Evolutionary conservation across 2,797 vertebrate genomes (phyloP).

Genomic region (Meriones psammophilus): DNA sequence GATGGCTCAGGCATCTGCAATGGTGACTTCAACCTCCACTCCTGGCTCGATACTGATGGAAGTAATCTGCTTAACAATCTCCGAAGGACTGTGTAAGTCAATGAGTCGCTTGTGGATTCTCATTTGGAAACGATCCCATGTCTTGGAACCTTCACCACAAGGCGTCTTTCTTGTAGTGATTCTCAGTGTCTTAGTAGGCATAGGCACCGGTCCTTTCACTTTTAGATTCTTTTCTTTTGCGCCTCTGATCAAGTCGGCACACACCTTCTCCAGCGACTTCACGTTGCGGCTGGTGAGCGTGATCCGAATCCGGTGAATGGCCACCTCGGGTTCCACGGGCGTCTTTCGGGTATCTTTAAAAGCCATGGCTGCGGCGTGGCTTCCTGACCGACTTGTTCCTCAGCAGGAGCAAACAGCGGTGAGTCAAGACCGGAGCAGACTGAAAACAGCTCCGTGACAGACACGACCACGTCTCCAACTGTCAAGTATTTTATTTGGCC

Average conservation of each 20-base stretch:
- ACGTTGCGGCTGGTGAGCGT: constrained; percentile 99
- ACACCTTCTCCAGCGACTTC: constrained; percentile 99
- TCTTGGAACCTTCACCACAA: constrained; percentile 99
- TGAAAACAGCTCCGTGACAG: too few species aligned
- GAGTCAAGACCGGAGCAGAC: too few species aligned
- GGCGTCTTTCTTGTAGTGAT: constrained; percentile 99
- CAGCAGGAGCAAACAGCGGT: too few species aligned
- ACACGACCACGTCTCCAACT: too few species aligned
- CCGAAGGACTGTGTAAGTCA: constrained; percentile 98
- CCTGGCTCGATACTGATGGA: constrained; percentile 99
- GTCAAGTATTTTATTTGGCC: neutral
- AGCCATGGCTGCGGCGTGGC: too few species aligned
- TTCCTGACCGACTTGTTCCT: too few species aligned
- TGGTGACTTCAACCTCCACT: constrained; percentile 99
- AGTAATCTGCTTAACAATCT: constrained; percentile 99
- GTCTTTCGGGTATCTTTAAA: too few species aligned
- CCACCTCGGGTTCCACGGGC: constrained; percentile 97
- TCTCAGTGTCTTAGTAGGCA: constrained; percentile 99
- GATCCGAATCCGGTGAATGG: constrained; percentile 98
- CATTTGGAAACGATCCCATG: constrained; percentile 99
- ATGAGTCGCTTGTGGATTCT: constrained; percentile 99
- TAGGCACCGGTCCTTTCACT: constrained; percentile 98
- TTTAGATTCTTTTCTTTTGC: constrained; percentile 99
- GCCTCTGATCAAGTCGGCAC: constrained; percentile 97
- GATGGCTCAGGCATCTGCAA: constrained; percentile 94